Percentiles rank a stretch among this genome's conserved stretches.
Conservation (phyloP, 2,113 vertebrate species). For the Pygoscelis adeliae region DNA sequence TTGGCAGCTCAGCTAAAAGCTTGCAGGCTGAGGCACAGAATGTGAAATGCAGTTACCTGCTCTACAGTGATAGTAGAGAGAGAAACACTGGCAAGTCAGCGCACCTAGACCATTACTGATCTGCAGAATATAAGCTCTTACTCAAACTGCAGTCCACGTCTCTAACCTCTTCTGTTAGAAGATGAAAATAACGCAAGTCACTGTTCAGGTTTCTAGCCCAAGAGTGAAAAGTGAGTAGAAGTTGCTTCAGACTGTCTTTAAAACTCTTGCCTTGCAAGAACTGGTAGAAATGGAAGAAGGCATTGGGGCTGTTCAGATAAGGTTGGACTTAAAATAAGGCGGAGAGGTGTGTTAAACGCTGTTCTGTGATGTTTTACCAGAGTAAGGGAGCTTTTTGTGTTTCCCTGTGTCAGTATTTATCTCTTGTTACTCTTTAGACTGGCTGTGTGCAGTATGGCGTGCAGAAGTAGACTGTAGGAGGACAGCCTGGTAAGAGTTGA, state of each 20-base stretch:
- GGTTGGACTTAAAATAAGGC: neutral
- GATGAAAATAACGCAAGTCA: neutral
- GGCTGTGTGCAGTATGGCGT: neutral
- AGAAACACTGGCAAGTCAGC: neutral
- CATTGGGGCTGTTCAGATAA: neutral
- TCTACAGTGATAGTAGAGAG: neutral
- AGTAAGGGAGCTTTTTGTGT: neutral
- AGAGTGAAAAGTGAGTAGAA: neutral
- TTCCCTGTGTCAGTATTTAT: neutral
- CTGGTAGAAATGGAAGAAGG: neutral
- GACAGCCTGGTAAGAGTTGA: neutral
- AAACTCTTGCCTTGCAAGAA: neutral
- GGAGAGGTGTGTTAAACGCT: neutral
- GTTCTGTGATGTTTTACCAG: neutral
- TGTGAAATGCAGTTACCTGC: neutral
- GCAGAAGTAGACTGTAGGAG: neutral
- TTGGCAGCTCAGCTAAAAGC: neutral
- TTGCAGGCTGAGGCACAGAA: neutral
- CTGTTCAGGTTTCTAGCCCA: neutral
- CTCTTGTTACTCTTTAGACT: neutral
- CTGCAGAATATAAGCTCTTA: neutral
- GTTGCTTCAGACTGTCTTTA: neutral
- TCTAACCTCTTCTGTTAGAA: neutral
- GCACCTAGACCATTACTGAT: neutral
- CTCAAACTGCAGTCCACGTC: neutral